These are phyloP conservation scores for Archips crataeganus DNA, from an alignment of 2,888 invertebrate genomes.

Conservation along the genomic window DNA sequence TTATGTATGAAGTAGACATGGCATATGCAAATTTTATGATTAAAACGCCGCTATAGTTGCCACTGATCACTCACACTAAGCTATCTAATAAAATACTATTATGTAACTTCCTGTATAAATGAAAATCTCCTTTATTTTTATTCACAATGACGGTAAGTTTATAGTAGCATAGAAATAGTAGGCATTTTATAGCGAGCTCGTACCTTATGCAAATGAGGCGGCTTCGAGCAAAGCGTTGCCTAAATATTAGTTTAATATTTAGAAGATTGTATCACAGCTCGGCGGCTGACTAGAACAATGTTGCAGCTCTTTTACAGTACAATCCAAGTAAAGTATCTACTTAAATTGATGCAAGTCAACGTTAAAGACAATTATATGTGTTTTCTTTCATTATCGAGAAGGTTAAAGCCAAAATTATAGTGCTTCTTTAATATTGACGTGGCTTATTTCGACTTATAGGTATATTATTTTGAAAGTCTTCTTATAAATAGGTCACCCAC, in stretches of 20 bases:
- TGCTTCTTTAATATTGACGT: no score
- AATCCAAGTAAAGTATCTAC: no score
- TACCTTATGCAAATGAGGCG: slow-evolving; percentile 84
- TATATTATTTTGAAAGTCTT: no score
- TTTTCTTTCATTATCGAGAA: no score
- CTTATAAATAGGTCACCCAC: no score
- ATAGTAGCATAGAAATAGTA: slow-evolving; percentile 7
- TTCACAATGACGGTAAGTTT: not conserved
- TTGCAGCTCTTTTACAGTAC: slow-evolving; percentile 58
- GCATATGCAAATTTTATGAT: no score
- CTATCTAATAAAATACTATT: not conserved
- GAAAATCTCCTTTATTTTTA: not conserved
- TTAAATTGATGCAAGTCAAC: no score
- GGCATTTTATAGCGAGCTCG: slow-evolving; percentile 56
- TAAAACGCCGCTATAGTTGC: no score
- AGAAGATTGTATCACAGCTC: slow-evolving; percentile 74
- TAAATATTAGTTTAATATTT: slow-evolving; percentile 86
- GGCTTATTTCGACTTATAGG: no score
- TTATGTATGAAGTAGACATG: no score
- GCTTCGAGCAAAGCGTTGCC: slow-evolving; percentile 83
- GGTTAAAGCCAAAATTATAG: no score
- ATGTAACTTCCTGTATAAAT: not conserved
- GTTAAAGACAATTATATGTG: no score
- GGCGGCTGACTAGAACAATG: slow-evolving; percentile 55
- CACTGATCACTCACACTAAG: not conserved